Evolutionary conservation across 2,888 invertebrate genomes (phyloP), one percentile per base, ranked within the genome.

Genomic region (Leptopilina syphax): DNA sequence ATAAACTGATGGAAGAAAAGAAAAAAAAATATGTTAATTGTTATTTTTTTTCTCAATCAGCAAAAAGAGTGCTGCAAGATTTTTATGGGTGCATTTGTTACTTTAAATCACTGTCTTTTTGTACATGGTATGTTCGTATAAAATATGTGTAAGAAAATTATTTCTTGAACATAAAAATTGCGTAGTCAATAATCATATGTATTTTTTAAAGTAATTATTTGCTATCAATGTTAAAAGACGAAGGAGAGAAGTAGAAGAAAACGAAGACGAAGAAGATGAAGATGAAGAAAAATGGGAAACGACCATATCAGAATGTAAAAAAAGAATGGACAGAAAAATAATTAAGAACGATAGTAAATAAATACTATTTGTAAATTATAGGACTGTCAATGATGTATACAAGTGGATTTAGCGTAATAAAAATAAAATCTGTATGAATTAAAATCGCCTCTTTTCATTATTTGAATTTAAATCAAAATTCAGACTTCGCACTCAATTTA

Each of bases 171-270:
- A 50, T 10, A 73, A 57, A 34, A 73, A 67, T 70, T 65, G 63
- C 65, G 68, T 79, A 78, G 79, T 83, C 85, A 86, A 86, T 85
- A 85, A 83, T 78, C 83, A 82, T 81, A 80, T 80, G 80, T 85
- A 84, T 86, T 87, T 86, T 82, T 83, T 81, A 84, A 84, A 83
- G 83, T 83, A 85, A 88, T 88, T 85, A 84, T 87, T 88, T 85
- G 85, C 87, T 85, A 84, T 86, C 81, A 81, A 77, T 60, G 24
- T 78, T 80, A 54, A 79, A 80, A 82, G 77, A 81, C 10, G 10
- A 34, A 65, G 27, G 34, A 34, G 34, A 34, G 47, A 47, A 47
- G 9, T 34, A 34, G 34, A 34, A 34, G 34, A 34, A 34, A 34
- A 34, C 34, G 34, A 34, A 34, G 34, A 34, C 3, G 27, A 27